Percentiles rank a stretch among this genome's conserved stretches.
Conservation (phyloP, 2,113 vertebrate genomes). For the Pachypanchax playfairii region DNA sequence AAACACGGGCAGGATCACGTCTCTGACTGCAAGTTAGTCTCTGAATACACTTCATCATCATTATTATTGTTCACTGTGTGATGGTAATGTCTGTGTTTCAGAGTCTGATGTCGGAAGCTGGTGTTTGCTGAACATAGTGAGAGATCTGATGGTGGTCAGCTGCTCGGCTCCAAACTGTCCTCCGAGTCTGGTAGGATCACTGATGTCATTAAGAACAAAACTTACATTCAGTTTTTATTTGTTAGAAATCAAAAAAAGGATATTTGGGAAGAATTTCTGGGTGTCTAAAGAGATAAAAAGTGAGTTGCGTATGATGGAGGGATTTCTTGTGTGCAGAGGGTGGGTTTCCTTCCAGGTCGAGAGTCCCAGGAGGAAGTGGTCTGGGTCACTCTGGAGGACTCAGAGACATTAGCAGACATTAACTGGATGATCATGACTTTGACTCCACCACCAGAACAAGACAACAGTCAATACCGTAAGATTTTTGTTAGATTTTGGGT, state of each 20-base stretch:
- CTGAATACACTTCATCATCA: background rate
- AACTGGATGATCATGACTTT: constrained; percentile 86
- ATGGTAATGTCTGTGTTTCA: constrained; percentile 28
- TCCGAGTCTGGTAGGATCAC: constrained; percentile 65
- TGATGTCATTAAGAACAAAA: background rate
- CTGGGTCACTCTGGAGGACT: constrained; percentile 91
- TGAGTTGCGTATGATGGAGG: background rate
- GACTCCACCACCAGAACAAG: constrained; percentile 85
- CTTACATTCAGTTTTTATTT: background rate
- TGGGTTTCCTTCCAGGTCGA: constrained; percentile 84
- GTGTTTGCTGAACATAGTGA: constrained; percentile 84
- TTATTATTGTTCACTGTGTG: background rate
- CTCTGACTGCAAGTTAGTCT: constrained; percentile 79
- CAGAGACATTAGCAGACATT: constrained; percentile 78
- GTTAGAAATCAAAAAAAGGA: background rate
- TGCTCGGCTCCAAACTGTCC: constrained; percentile 87
- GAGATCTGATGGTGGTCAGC: constrained; percentile 89
- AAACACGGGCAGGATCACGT: constrained; percentile 71
- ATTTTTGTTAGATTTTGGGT: background rate
- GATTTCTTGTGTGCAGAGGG: constrained; percentile 80
- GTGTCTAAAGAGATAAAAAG: background rate
- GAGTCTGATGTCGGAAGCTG: constrained; percentile 77
- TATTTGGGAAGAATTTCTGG: background rate
- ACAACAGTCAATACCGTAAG: constrained; percentile 89
- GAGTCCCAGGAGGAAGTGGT: constrained; percentile 79